Conservation (phyloP, 2,797 vertebrate genomes). For the Mormyrops boulengeri region DNA sequence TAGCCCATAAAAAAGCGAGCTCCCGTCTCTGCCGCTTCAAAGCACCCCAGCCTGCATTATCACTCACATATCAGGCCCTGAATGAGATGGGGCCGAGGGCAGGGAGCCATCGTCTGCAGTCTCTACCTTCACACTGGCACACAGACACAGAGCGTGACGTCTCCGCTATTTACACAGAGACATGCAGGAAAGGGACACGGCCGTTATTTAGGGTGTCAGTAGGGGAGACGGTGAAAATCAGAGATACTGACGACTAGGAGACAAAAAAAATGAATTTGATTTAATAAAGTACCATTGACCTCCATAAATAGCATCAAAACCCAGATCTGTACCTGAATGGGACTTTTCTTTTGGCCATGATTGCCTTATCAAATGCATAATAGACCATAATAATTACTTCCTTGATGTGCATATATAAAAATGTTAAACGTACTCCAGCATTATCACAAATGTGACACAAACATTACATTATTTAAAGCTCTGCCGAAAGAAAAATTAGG, state of each 20-base stretch:
- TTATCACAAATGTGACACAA: background rate
- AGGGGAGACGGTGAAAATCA: background rate
- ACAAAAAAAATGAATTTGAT: background rate
- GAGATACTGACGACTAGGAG: background rate
- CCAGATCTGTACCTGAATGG: background rate
- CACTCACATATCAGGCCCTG: conserved; percentile 29
- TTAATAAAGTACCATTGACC: background rate
- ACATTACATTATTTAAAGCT: background rate
- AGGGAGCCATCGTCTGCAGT: background rate
- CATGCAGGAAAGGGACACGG: background rate
- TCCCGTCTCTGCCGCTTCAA: conserved; percentile 34
- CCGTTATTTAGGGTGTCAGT: background rate
- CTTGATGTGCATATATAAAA: background rate
- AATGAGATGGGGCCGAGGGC: conserved; percentile 9
- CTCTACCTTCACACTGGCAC: background rate
- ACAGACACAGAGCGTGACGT: background rate
- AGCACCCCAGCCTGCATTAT: conserved; percentile 14
- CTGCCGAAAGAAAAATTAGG: background rate
- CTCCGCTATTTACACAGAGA: background rate
- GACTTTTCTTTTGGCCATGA: background rate
- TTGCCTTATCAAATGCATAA: background rate
- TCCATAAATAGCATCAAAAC: background rate
- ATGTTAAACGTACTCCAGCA: background rate
- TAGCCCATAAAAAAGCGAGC: conserved; percentile 35
- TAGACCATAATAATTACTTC: background rate